Evolutionary conservation across 2,797 vertebrate species (phyloP), one percentile per base, ranked within the genome.

Genomic region (Austrolebias charrua): DNA sequence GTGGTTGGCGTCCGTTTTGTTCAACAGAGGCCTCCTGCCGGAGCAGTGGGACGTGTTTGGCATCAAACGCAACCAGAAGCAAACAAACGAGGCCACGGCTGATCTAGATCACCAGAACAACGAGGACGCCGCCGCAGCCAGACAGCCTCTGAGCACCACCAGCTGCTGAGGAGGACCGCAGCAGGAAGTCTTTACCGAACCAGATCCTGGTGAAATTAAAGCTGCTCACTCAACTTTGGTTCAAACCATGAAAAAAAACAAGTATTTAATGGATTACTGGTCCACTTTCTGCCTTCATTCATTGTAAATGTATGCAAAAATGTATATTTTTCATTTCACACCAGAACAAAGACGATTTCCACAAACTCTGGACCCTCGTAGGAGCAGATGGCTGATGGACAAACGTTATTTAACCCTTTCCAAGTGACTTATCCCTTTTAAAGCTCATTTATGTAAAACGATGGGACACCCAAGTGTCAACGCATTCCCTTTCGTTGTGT

Each of bases 21-120:
- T 95, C 74, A 90, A 81, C 77, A 92, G 87, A 56, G 90, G 86
- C 4, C 69, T 94, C 40, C 70, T 95, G 55, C 78, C 92, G 0
- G 63, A 6, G 14, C 80, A 70, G 52, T 94, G 90, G 90, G 93
- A 94, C 16, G 52, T 93, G 47, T 94, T 91, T 59, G 86, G 87
- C 29, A 72, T 91, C 71, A 79, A 80, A 2, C 60, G 56, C 57
- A 83, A 24, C 60, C 81, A 79, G 65, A 73, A 51, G 35, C n/a
- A n/a, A n/a, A n/a, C n/a, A n/a, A n/a, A 57, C 20, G 44, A 4
- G 3, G 53, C 45, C 4, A 0, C n/a, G 0, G 61, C 8, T 0
- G 2, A n/a, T n/a, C n/a, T n/a, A n/a, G n/a, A 64, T 62, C 63
- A 40, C 64, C 55, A 48, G 63, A 33, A 65, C 44, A 1, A 18